Conservation (phyloP, 2,888 invertebrate species). For the Drosophila gaucha region DNA sequence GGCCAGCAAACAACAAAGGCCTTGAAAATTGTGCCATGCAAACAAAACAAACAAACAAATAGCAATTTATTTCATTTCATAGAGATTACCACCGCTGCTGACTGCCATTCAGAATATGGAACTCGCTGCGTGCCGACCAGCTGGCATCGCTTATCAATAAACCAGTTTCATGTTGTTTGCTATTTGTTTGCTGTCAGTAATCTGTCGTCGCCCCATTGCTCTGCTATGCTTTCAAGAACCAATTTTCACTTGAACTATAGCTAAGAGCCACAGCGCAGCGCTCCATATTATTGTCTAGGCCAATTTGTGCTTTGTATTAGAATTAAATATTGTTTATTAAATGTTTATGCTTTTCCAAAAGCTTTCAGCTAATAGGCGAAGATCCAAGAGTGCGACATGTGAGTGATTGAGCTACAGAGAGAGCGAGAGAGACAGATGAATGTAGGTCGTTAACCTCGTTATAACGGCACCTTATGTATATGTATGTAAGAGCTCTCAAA, state of each 20-base stretch:
- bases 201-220: slow-evolving; percentile 57
- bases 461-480: slow-evolving; percentile 78
- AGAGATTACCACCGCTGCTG: slow-evolving; percentile 60
- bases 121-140: slow-evolving; percentile 23
- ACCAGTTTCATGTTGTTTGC: slow-evolving; percentile 43
- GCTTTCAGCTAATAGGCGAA: slow-evolving; percentile 16
- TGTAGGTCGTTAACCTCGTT: slow-evolving; percentile 81
- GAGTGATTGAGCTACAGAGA: slow-evolving; percentile 10
- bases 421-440: slow-evolving; percentile 38
- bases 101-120: slow-evolving; percentile 65
- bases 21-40: slow-evolving; percentile 69
- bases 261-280: slow-evolving; percentile 15
- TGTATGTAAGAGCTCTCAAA: slow-evolving; percentile 17
- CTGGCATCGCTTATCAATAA: slow-evolving; percentile 40
- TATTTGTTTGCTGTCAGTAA: slow-evolving; percentile 68
- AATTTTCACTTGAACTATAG: slow-evolving; percentile 60
- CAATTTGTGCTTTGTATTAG: slow-evolving; percentile 54
- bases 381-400: slow-evolving; percentile 24
- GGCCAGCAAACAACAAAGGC: slow-evolving; percentile 41
- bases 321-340: slow-evolving; percentile 70
- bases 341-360: slow-evolving; percentile 52
- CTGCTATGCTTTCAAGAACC: slow-evolving; percentile 54
- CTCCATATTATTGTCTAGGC: slow-evolving; percentile 36
- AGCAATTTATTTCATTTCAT: slow-evolving; percentile 63
- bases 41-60: slow-evolving; percentile 38